A percentile compares a stretch with the other conserved stretches of the same genome.
phyloP scores from a whole-genome alignment of 2,888 invertebrate genomes.

The Belgica antarctica region DNA sequence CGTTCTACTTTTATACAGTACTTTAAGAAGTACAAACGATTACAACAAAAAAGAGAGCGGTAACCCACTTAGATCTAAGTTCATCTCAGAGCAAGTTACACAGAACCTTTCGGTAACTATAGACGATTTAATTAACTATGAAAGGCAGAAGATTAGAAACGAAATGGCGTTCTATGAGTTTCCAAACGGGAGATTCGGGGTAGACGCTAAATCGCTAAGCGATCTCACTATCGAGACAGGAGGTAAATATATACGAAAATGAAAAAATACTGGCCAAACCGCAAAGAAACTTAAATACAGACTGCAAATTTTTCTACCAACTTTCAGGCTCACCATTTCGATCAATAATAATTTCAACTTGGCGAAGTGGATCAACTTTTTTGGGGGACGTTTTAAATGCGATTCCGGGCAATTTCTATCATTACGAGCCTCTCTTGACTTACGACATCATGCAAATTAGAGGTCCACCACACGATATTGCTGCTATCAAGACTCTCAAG shows the following conservation, averaged over 20 bases:
- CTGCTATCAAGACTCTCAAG: constrained; percentile 67
- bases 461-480: constrained; percentile 66
- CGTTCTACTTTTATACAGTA: constrained; percentile 54
- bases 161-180: constrained; percentile 64
- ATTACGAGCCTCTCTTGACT: constrained; percentile 83
- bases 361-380: constrained; percentile 89
- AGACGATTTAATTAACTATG: constrained; percentile 60
- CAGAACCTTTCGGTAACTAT: constrained; percentile 55
- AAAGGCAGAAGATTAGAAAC: constrained; percentile 58
- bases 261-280: too few species aligned
- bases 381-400: constrained; percentile 80
- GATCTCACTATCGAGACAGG: constrained; percentile 68
- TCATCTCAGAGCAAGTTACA: constrained; percentile 47
- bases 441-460: constrained; percentile 80
- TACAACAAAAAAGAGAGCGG: constrained; percentile 48
- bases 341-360: constrained; percentile 80
- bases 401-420: constrained; percentile 83
- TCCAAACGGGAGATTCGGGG: constrained; percentile 59
- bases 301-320: too few species aligned
- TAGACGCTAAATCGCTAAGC: constrained; percentile 60
- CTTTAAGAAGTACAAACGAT: constrained; percentile 47
- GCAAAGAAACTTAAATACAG: too few species aligned
- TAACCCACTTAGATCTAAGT: constrained; percentile 47
- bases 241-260: too few species aligned
- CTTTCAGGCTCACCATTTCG: constrained; percentile 71